Percentiles rank a stretch among this genome's conserved stretches.
Conservation (phyloP, 2,113 vertebrate genomes). For the Prionailurus bengalensis region DNA sequence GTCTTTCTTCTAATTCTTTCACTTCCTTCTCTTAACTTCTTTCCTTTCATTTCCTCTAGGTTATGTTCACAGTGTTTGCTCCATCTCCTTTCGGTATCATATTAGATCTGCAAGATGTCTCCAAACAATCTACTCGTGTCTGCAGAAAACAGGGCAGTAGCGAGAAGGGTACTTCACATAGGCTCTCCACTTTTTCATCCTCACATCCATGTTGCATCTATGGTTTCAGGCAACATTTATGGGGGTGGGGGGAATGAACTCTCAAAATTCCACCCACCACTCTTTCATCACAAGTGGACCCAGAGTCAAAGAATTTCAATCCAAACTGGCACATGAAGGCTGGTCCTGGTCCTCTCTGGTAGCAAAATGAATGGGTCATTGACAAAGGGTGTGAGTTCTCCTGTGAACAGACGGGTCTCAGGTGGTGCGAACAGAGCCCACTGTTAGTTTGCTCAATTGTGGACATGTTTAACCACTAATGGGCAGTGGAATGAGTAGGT, state of each 20-base stretch:
- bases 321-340: background rate
- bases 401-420: background rate
- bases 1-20: background rate
- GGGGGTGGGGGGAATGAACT: background rate
- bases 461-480: background rate
- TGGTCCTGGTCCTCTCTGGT: background rate
- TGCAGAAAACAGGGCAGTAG: background rate
- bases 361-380: background rate
- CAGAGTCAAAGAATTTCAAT: conserved; percentile 4
- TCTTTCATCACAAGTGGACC: background rate
- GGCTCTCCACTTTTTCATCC: background rate
- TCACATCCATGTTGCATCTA: no score
- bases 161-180: rapidly evolving
- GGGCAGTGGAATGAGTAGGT: no score
- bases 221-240: background rate
- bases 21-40: background rate
- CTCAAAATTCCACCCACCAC: background rate
- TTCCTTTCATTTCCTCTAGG: background rate
- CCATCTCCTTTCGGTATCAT: background rate
- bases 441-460: background rate
- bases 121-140: background rate
- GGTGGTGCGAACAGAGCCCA: background rate
- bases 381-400: background rate
- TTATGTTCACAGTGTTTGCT: background rate
- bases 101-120: background rate